Percentiles rank a stretch among this genome's conserved stretches.
Conservation (phyloP, 2,113 vertebrate species). For the Brevimyrus niger region DNA sequence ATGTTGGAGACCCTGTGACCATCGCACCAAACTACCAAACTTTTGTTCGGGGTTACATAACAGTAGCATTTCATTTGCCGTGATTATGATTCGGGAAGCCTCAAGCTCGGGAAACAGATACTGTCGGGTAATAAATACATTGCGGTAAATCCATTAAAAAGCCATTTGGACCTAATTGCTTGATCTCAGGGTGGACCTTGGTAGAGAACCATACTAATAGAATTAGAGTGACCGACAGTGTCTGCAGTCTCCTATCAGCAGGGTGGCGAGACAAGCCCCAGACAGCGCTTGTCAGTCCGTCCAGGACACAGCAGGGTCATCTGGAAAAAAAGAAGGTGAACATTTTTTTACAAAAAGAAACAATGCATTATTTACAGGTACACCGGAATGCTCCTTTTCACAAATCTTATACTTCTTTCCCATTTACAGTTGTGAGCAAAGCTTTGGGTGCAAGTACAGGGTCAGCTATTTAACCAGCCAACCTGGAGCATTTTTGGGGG, state of each 20-base stretch:
- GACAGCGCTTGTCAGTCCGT: not conserved
- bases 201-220: constrained; percentile 45
- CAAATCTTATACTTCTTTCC: not conserved
- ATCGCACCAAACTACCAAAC: not conserved
- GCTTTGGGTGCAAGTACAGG: no score
- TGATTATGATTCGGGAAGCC: constrained; percentile 16
- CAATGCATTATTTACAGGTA: not conserved
- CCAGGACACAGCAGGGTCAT: not conserved
- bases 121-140: constrained; percentile 44
- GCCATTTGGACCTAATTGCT: constrained; percentile 51
- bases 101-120: constrained; percentile 42
- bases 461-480: no score
- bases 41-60: not conserved
- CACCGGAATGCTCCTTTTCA: not conserved
- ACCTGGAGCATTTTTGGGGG: no score
- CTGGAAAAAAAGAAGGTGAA: not conserved
- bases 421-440: no score
- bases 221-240: constrained; percentile 42
- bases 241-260: constrained; percentile 25
- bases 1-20: not conserved
- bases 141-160: constrained; percentile 55
- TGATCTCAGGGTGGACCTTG: constrained; percentile 42
- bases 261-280: not conserved
- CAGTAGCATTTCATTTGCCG: constrained; percentile 13
- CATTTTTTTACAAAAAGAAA: not conserved